These are phyloP conservation scores for Papilio dardanus DNA, from an alignment of 1,140 invertebrate genomes.

Conservation along the genomic window DNA sequence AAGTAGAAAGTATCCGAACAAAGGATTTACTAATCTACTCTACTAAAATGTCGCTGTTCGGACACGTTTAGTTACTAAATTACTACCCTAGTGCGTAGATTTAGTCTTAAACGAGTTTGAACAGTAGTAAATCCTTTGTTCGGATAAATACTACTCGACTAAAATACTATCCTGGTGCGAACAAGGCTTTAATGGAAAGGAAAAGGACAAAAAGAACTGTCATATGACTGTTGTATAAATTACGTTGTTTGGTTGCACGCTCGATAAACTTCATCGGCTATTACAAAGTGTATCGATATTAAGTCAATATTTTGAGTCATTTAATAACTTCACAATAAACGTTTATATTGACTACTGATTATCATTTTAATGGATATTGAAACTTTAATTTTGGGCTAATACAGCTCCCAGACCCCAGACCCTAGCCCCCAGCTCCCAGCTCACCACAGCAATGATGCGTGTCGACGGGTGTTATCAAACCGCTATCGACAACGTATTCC, in stretches of 20 bases:
- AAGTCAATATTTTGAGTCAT: background rate
- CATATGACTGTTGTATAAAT: too few relatives aligned
- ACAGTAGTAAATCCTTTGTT: too few relatives aligned
- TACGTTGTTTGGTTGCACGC: background rate
- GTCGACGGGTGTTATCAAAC: constrained; percentile 1
- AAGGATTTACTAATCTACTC: too few relatives aligned
- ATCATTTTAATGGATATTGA: background rate
- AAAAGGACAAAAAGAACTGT: too few relatives aligned
- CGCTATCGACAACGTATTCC: constrained; percentile 21
- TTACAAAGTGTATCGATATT: background rate
- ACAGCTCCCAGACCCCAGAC: background rate
- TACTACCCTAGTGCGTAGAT: too few relatives aligned
- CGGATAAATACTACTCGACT: too few relatives aligned
- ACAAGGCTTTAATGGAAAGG: too few relatives aligned
- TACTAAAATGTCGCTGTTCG: too few relatives aligned
- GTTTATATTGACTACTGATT: constrained; percentile 1
- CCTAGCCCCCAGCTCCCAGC: background rate
- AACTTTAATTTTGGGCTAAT: constrained; percentile 15
- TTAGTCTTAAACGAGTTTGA: too few relatives aligned
- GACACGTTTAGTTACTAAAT: too few relatives aligned
- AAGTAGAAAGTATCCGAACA: too few relatives aligned
- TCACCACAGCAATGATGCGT: background rate
- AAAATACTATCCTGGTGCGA: too few relatives aligned
- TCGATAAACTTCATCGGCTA: background rate
- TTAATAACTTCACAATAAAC: constrained; percentile 11